Evolutionary conservation across 2,797 vertebrate species (phyloP).

Genomic region (Micrastur ruficollis): DNA sequence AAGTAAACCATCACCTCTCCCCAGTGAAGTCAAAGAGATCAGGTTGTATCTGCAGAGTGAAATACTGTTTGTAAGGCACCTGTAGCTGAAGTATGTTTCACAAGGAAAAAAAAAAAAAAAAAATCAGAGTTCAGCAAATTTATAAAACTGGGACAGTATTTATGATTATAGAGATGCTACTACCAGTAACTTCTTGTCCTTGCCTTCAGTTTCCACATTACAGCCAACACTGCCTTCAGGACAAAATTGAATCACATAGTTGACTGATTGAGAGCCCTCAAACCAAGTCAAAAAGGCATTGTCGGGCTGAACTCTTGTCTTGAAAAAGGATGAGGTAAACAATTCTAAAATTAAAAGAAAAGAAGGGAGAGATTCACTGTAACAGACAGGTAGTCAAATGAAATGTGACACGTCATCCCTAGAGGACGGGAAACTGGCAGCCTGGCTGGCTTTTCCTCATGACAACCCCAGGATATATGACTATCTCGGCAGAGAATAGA

Average conservation of each 20-base stretch:
- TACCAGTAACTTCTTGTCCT: background rate
- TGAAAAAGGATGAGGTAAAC: conserved; percentile 45
- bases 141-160: background rate
- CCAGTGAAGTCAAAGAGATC: background rate
- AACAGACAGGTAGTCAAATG: conserved; percentile 46
- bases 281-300: conserved; percentile 8
- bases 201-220: background rate
- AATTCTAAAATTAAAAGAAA: conserved; percentile 53
- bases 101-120: background rate
- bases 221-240: background rate
- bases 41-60: background rate
- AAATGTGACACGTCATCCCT: background rate
- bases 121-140: background rate
- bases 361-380: background rate
- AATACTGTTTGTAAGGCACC: background rate
- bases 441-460: conserved; percentile 1
- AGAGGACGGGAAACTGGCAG: conserved; percentile 19
- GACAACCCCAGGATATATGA: conserved; percentile 38
- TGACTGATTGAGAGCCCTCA: conserved; percentile 23
- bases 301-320: background rate
- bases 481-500: background rate
- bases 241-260: background rate
- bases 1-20: background rate
- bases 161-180: background rate
- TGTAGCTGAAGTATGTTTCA: background rate